These are phyloP conservation scores for Aphis craccivora DNA, from an alignment of 1,140 invertebrate genomes.

Conservation along the genomic window DNA sequence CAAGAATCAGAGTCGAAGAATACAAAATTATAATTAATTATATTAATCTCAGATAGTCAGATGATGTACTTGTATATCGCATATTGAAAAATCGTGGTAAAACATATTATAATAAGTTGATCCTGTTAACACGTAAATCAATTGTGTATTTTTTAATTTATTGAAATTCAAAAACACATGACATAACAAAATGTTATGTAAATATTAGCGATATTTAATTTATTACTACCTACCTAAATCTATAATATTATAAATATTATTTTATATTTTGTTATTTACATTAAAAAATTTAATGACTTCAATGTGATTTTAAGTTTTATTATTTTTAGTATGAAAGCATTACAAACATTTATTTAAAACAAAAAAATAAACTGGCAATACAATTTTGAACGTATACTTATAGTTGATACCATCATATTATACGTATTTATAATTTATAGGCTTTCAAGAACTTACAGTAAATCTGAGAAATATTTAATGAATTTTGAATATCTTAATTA, in stretches of 20 bases:
- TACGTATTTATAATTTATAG: neutral
- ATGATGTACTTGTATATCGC: neutral
- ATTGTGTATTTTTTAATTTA: neutral
- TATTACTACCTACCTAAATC: neutral
- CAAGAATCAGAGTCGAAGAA: neutral
- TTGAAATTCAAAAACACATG: neutral
- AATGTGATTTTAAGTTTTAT: neutral
- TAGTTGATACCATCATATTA: neutral
- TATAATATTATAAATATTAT: neutral
- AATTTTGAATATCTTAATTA: neutral
- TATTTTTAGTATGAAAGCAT: neutral
- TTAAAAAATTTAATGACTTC: neutral
- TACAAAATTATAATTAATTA: neutral
- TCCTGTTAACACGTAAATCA: neutral
- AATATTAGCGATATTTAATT: neutral
- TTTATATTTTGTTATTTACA: neutral
- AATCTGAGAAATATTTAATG: neutral
- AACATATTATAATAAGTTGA: neutral
- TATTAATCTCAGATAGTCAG: no score
- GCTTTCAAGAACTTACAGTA: neutral
- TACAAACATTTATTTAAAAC: neutral
- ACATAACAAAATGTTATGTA: neutral
- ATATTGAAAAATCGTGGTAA: neutral
- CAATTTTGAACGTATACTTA: neutral
- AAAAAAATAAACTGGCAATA: neutral